Base-by-base conservation (phyloP, 2,888 invertebrate genomes). In the Tiphia femorata region DNA sequence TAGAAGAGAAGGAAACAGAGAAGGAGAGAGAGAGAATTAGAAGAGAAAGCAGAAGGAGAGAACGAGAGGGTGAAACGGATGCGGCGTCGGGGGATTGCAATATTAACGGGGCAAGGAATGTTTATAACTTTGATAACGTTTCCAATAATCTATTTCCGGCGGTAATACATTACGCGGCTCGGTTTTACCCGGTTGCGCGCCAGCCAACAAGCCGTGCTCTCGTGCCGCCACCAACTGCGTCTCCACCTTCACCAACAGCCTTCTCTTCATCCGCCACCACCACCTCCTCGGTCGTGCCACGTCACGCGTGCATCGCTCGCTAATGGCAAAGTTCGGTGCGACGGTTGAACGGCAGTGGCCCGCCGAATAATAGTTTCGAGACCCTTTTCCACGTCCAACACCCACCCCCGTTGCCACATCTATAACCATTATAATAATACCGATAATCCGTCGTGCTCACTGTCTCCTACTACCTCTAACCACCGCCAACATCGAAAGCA, bases 111-210 rank as follows among this genome's bases (percentile, higher is more conserved):
- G 53, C 52, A 52, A 58, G 64, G 62, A 71, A 68, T 70, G 70
- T 64, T 70, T 70, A 60, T 61, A 67, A 70, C 64, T 70, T 58
- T 58, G 67, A 70, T 70, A 64, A 67, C 60, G 56, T 57, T 61
- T 49, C 61, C 68, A 59, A 67, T 71, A 70, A 71, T 65, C 71
- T 65, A 70, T 71, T 70, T 67, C 54, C 53, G 48, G 52, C 54
- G 70, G 56, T 64, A 67, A 68, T 68, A 69, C 66, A 57, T 68
- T 68, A 66, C 63, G 48, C 60, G 49, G 62, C 43, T 30, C 20
- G 58, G 66, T 53, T 62, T 68, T 37, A 37, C 4, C 37, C 64
- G 40, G 49, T n/a, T n/a, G n/a, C n/a, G 23, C 52, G 10, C 50
- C 40, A 42, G 17, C 29, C 49, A 38, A 20, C 27, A 21, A 12